Base-by-base conservation (phyloP, 2,888 invertebrate genomes). In the Nomada flava region DNA sequence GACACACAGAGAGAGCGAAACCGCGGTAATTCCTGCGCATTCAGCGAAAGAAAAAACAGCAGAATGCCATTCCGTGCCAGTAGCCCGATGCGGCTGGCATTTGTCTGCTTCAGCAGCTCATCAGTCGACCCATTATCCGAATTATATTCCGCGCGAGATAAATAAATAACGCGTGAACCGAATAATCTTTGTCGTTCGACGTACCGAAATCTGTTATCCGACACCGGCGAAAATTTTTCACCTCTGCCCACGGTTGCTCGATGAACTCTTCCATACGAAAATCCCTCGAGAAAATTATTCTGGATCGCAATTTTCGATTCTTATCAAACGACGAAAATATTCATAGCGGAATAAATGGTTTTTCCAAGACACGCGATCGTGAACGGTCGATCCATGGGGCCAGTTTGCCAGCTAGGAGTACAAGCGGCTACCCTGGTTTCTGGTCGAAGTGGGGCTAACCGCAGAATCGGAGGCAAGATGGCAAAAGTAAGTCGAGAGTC, bases 401-500 rank as follows among this genome's bases (percentile, higher is more conserved):
- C 77, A 73, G 83, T 84, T 87, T 75, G 77, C 63, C 55, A 82
- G 62, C 82, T 76, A 72, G 76, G 82, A 83, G 82, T 77, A 88
- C 88, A 88, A 88, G 86, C 86, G 85, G 88, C 89, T 90, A 87
- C 75, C 85, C 87, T 84, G 87, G 88, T 90, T 89, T 89, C 88
- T 87, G 90, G 90, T 88, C 88, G 89, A 90, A 90, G 88, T 89
- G 89, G 89, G 89, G 91, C 90, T 90, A 90, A 91, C 91, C 91
- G 86, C 91, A 88, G 89, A 92, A 91, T 91, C 89, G 91, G 91
- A 90, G 91, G 91, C 92, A 93, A 92, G 92, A 93, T 92, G 93
- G 92, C 93, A 92, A 92, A 92, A 93, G 92, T 92, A 92, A 92
- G 91, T 91, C 90, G 90, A 84, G 91, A 89, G 90, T 86, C 89